Evolutionary conservation across 2,888 invertebrate species (phyloP).

Genomic region (Steinernema hermaphroditum): DNA sequence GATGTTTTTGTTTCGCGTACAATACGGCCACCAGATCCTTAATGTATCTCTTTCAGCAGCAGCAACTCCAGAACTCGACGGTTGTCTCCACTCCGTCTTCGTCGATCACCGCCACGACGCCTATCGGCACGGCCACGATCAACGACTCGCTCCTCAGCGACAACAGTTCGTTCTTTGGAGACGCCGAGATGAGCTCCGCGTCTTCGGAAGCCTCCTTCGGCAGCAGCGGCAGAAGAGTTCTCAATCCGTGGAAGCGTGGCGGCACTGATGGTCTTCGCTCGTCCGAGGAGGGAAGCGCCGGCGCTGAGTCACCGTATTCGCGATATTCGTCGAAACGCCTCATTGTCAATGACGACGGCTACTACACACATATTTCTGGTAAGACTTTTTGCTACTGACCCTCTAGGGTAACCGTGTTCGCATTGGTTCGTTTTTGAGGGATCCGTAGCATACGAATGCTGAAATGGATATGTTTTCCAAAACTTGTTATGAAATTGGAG

Average conservation of each 20-base stretch:
- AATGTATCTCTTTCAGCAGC: no score
- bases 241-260: background rate
- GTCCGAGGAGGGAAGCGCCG: background rate
- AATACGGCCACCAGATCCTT: no score
- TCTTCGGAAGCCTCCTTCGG: conserved; percentile 5
- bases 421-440: no score
- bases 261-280: background rate
- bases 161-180: conserved; percentile 8
- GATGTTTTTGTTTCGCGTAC: no score
- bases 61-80: background rate
- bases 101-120: conserved; percentile 18
- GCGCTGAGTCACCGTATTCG: conserved; percentile 13
- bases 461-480: no score
- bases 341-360: conserved; percentile 10
- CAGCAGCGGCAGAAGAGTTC: background rate
- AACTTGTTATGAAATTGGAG: no score
- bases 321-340: background rate
- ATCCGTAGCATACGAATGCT: no score
- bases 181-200: conserved; percentile 6
- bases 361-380: conserved; percentile 12
- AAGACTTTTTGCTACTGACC: background rate
- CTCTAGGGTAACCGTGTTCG: no score
- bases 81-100: conserved; percentile 10
- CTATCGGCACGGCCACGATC: conserved; percentile 1
- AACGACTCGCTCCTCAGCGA: conserved; percentile 24